Percentiles rank a stretch among this genome's conserved stretches.
These are phyloP conservation scores for Danio rerio DNA, from an alignment of 2,113 vertebrate species.

Conservation along the genomic window GRCz12tu NC_133180.1:35835501-35836000, in stretches of 20 bases:
- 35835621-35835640: slow-evolving; percentile 95
- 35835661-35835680: slow-evolving; percentile 39
- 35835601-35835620: slow-evolving; percentile 85
- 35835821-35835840: slow-evolving; percentile 89
- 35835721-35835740: background rate
- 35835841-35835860: slow-evolving; percentile 84
- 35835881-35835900: slow-evolving; percentile 69
- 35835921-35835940: slow-evolving; percentile 96
- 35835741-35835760: background rate
- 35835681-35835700: background rate
- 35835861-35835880: slow-evolving; percentile 66
- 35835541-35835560: slow-evolving; percentile 98
- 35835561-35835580: slow-evolving; percentile 88
- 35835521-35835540: slow-evolving; percentile 99
- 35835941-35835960: slow-evolving; percentile 95
- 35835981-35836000: slow-evolving; percentile 97
- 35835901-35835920: slow-evolving; percentile 96
- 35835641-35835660: slow-evolving; percentile 79
- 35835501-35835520: slow-evolving; percentile 99
- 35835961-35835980: slow-evolving; percentile 95
- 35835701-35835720: no score
- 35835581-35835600: slow-evolving; percentile 90
- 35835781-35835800: slow-evolving; percentile 31
- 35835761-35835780: background rate
- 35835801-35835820: slow-evolving; percentile 83